Base-by-base conservation (phyloP, 2,888 invertebrate genomes). In the Crocallis elinguaria region DNA sequence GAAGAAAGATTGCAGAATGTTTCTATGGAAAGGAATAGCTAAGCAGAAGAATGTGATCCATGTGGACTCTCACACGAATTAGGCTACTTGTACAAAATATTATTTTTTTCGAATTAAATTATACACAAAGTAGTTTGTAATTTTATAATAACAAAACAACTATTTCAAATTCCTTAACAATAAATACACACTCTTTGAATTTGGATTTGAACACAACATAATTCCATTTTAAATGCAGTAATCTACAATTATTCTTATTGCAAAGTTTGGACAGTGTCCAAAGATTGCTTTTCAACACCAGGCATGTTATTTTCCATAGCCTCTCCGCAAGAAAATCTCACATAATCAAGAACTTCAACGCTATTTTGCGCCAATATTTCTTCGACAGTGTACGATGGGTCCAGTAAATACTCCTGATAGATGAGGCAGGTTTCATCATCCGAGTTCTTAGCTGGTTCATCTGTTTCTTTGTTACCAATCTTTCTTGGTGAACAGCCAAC, bases 291-390 rank as follows among this genome's bases (percentile, higher is more conserved):
- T 58, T 87, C 91, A 52, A 88, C 85, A n/a, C 90, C 91, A 7
- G 82, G 86, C 80, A 89, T 75, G 41, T 66, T 78, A 4, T 75
- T 69, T 65, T 88, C 86, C 9, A 80, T 64, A 13, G 71, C 69
- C 83, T 97, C 98, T 0, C 98, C 98, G 79, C 97, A 97, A 77
- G 97, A 97, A 83, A 95, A 97, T 57, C 98, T 93, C 55, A 95
- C 93, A 82, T 97, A 98, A 82, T 98, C 97, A 6, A 96, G 71
- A 13, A 98, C 87, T 76, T 94, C 92, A 0, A 94, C 80, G 55
- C 93, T 88, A 66, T 95, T 91, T 58, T 94, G 93, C 41, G 94
- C 85, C 48, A 97, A 81, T 8, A 97, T 88, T 62, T 96, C 94
- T 29, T 94, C 94, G 0, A 98, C 95, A 3, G 94, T 95, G 29